Evolutionary conservation across 2,113 vertebrate genomes (phyloP).

Genomic region (Furnarius figulus): DNA sequence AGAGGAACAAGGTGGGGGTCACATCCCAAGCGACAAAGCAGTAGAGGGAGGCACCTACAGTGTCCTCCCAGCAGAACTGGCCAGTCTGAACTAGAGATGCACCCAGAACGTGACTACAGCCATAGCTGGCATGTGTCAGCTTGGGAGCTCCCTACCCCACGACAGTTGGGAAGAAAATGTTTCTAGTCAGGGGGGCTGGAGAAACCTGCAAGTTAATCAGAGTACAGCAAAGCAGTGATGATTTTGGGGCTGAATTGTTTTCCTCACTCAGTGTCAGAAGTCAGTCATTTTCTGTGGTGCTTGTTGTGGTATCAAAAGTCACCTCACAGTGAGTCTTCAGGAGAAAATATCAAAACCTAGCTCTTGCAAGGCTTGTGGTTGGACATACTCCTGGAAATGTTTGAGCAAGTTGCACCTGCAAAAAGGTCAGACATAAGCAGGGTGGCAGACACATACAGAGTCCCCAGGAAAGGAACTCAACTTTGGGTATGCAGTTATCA

Average conservation of each 20-base stretch:
- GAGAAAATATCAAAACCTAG: not conserved
- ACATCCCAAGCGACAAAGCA: not conserved
- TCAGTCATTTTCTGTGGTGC: not conserved
- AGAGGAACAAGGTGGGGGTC: not conserved
- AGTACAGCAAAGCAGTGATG: not conserved
- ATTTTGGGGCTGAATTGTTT: not conserved
- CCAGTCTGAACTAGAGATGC: not conserved
- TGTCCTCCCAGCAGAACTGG: not conserved
- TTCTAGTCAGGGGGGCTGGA: not conserved
- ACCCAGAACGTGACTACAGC: not conserved
- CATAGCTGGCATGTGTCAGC: rapidly evolving
- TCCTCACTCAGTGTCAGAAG: not conserved
- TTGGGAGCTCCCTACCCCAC: not conserved
- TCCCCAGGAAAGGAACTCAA: not conserved
- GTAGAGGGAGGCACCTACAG: not conserved
- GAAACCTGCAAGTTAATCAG: not conserved
- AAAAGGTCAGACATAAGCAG: not conserved
- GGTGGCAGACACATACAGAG: not conserved
- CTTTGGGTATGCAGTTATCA: not conserved
- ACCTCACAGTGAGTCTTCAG: not conserved
- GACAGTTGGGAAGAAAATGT: not conserved
- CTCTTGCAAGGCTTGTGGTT: not conserved
- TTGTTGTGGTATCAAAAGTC: not conserved
- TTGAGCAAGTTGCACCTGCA: not conserved
- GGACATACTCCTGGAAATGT: not conserved